Evolutionary conservation across 35 echinoderm and acorn worm species (phyloP).

Genomic region (Holothuria glaberrima): DNA sequence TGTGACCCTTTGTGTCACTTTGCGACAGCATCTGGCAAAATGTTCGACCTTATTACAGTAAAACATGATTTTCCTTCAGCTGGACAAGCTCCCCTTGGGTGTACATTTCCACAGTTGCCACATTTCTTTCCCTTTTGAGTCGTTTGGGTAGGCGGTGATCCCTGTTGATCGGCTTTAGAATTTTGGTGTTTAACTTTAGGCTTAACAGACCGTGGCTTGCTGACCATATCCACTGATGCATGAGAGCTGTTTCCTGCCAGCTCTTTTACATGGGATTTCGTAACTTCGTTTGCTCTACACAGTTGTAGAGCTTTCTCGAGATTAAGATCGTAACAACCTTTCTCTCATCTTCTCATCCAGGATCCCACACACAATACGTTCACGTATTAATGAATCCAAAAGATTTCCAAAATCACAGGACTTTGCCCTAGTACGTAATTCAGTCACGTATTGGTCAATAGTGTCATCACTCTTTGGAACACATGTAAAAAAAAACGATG

Average conservation of each 20-base stretch:
- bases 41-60: constrained; percentile 11
- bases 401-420: background rate
- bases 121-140: background rate
- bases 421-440: background rate
- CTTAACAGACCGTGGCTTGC: background rate
- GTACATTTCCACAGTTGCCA: background rate
- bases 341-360: background rate
- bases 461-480: constrained; percentile 4
- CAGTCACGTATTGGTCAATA: background rate
- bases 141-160: background rate
- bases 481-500: background rate
- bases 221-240: background rate
- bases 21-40: constrained; percentile 31
- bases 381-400: background rate
- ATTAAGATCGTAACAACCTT: background rate
- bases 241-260: background rate
- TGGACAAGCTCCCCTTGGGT: background rate
- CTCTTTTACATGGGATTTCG: constrained; percentile 2
- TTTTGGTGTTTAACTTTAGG: background rate
- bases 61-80: constrained; percentile 6
- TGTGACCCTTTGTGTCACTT: background rate
- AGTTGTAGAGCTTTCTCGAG: background rate
- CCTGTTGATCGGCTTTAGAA: background rate
- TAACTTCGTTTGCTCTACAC: constrained; percentile 10
- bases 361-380: background rate